Evolutionary conservation across 2,797 vertebrate genomes (phyloP).

Genomic region (Alosa sapidissima): DNA sequence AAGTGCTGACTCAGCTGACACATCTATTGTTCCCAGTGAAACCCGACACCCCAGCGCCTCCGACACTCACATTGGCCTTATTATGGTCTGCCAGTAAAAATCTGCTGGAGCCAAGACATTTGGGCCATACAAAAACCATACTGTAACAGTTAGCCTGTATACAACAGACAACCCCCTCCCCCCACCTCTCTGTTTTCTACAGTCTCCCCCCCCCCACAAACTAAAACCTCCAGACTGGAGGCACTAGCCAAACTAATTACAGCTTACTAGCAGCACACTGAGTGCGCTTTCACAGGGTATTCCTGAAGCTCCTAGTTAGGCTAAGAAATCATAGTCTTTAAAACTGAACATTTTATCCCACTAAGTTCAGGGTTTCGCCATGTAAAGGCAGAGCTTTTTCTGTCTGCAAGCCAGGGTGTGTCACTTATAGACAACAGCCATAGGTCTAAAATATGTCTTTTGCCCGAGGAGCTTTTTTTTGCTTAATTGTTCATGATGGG

Average conservation of each 20-base stretch:
- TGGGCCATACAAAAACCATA: background rate
- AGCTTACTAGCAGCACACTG: background rate
- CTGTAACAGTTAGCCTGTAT: slow-evolving; percentile 14
- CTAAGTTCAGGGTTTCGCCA: background rate
- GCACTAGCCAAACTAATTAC: slow-evolving; percentile 1
- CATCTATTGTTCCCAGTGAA: slow-evolving; percentile 71
- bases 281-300: background rate
- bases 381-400: background rate
- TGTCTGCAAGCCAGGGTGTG: background rate
- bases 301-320: slow-evolving; percentile 21
- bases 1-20: slow-evolving; percentile 74
- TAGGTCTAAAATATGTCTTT: background rate
- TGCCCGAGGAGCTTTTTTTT: background rate
- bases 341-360: background rate
- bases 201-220: background rate
- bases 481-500: background rate
- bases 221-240: background rate
- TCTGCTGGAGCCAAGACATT: background rate
- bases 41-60: slow-evolving; percentile 67
- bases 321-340: slow-evolving; percentile 14
- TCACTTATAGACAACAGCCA: background rate
- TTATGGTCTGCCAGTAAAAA: slow-evolving; percentile 46
- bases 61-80: slow-evolving; percentile 42
- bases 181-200: background rate
- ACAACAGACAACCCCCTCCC: slow-evolving; percentile 1